Percentiles rank a stretch among this genome's conserved stretches.
phyloP scores from a whole-genome alignment of 1,140 invertebrate species.

The Pseudoatta argentina region DNA sequence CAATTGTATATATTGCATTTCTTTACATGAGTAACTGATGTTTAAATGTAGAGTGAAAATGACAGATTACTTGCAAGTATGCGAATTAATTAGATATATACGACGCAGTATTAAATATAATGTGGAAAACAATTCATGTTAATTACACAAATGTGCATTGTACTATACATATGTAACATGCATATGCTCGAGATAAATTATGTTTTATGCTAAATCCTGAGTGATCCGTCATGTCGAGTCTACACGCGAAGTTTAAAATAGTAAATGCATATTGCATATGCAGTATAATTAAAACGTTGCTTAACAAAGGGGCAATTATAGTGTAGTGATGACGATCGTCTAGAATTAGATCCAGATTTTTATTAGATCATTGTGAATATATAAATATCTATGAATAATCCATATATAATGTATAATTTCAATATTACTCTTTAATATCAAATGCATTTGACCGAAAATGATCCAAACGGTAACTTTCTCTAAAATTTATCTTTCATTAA shows the following conservation, averaged over 20 bases:
- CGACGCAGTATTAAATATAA: constrained; percentile 10
- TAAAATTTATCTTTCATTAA: not conserved
- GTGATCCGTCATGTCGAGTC: constrained; percentile 47
- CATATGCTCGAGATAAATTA: constrained; percentile 39
- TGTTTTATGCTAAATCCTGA: constrained; percentile 45
- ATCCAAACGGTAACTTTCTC: not conserved
- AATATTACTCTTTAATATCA: constrained; percentile 35
- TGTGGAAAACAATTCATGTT: constrained; percentile 28
- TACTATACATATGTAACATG: constrained; percentile 13
- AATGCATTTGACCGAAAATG: constrained; percentile 16
- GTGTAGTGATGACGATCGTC: not conserved
- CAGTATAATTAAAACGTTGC: constrained; percentile 50
- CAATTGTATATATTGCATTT: constrained; percentile 21
- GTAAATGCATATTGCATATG: constrained; percentile 15
- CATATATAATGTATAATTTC: not conserved
- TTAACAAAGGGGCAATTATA: not conserved
- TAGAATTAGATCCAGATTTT: constrained; percentile 22
- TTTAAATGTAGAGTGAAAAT: constrained; percentile 11
- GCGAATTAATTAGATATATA: constrained; percentile 17
- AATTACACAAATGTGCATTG: constrained; percentile 25
- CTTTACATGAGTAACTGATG: not conserved
- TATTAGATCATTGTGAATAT: not conserved
- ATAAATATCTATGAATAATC: not conserved
- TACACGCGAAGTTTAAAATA: constrained; percentile 46
- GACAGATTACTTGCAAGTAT: constrained; percentile 6